Evolutionary conservation across 2,797 vertebrate genomes (phyloP).

Genomic region (Moxostoma hubbsi): DNA sequence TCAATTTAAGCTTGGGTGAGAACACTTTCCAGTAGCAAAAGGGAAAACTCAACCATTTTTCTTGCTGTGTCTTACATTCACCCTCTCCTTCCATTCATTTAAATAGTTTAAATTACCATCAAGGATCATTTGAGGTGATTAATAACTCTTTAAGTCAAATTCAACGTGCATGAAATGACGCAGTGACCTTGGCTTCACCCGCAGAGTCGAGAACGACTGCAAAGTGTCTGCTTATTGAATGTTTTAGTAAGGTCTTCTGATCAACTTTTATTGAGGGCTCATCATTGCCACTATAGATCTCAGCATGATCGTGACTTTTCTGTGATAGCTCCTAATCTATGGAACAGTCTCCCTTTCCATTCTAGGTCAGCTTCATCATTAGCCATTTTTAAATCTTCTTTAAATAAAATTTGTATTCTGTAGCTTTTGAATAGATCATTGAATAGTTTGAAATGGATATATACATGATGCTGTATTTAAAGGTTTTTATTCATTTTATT

Average conservation of each 20-base stretch:
- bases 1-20: neutral
- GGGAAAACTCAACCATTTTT: slow-evolving; percentile 13
- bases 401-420: too few relatives aligned
- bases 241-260: neutral
- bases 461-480: too few relatives aligned
- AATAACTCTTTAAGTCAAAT: slow-evolving; percentile 70
- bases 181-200: slow-evolving; percentile 62
- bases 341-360: too few relatives aligned
- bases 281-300: too few relatives aligned
- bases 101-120: slow-evolving; percentile 60
- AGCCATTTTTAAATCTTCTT: too few relatives aligned
- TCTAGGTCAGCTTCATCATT: too few relatives aligned
- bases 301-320: too few relatives aligned
- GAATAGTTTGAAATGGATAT: too few relatives aligned
- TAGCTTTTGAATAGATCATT: too few relatives aligned
- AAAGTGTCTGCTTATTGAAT: slow-evolving; percentile 45
- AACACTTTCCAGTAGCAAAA: neutral
- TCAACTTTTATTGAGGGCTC: too few relatives aligned
- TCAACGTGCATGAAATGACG: slow-evolving; percentile 68
- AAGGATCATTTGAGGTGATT: slow-evolving; percentile 65
- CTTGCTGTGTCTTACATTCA: neutral
- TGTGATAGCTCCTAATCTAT: too few relatives aligned
- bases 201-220: neutral
- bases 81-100: slow-evolving; percentile 21
- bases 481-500: too few relatives aligned